Conservation (phyloP, 1,140 invertebrate species). For the Eumeta japonica region DNA sequence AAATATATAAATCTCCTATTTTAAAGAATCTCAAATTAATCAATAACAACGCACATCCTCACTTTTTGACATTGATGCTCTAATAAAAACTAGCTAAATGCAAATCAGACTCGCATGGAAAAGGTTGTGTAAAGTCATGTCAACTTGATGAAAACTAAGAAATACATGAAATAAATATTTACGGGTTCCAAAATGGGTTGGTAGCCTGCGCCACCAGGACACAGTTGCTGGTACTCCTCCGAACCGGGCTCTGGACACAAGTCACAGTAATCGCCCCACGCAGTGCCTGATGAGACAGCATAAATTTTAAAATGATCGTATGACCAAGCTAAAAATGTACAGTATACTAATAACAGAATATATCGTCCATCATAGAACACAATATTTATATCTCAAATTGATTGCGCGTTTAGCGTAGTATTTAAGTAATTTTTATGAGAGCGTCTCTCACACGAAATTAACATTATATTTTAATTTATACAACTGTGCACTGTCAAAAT, state of each 20-base stretch:
- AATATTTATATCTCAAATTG: not conserved
- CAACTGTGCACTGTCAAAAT: no score
- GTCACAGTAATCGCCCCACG: conserved; percentile 83
- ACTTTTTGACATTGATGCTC: no score
- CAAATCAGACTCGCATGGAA: not conserved
- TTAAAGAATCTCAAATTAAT: no score
- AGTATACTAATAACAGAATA: not conserved
- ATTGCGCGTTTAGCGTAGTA: no score
- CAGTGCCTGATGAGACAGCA: conserved; percentile 60
- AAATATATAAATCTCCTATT: not conserved
- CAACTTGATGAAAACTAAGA: not conserved
- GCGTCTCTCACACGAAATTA: no score
- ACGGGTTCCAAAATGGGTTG: conserved; percentile 79
- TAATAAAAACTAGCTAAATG: no score
- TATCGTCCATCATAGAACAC: not conserved
- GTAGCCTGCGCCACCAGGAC: conserved; percentile 82
- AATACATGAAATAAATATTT: conserved; percentile 24
- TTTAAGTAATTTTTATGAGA: no score
- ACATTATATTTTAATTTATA: no score
- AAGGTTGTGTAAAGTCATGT: no score
- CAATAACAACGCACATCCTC: no score
- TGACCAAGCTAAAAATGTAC: not conserved
- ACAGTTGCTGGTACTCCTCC: conserved; percentile 74
- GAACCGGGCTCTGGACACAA: conserved; percentile 70
- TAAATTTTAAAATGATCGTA: no score